Percentiles rank a stretch among this genome's conserved stretches.
These are phyloP conservation scores for Nicator chloris DNA, from an alignment of 2,113 vertebrate species.

Conservation along the genomic window DNA sequence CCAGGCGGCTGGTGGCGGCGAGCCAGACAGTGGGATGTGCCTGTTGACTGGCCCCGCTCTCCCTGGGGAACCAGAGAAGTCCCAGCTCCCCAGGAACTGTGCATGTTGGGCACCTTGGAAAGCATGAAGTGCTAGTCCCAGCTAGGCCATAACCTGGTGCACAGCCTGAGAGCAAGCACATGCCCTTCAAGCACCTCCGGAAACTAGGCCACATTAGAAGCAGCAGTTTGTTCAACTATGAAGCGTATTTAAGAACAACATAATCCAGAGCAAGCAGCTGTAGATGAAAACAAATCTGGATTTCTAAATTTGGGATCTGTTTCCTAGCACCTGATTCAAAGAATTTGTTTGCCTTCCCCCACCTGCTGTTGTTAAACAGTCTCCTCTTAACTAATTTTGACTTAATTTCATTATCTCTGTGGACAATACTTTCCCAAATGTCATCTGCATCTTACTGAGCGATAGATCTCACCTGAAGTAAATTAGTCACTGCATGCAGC, in stretches of 20 bases:
- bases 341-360: neutral
- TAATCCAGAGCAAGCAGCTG: neutral
- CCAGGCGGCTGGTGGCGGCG: neutral
- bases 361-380: neutral
- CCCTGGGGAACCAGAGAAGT: no score
- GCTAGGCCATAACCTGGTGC: neutral
- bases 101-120: neutral
- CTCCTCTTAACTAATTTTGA: neutral
- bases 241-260: neutral
- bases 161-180: neutral
- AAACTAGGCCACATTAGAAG: neutral
- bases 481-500: neutral
- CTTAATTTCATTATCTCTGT: neutral
- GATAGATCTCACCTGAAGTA: neutral
- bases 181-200: neutral
- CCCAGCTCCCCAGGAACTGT: no score
- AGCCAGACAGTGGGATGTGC: neutral
- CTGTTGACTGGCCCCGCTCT: rapidly evolving
- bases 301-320: neutral
- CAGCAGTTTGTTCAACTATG: neutral
- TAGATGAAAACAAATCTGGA: neutral
- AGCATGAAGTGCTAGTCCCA: neutral
- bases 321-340: neutral
- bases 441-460: neutral
- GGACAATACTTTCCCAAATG: neutral